Evolutionary conservation across 2,113 vertebrate species (phyloP).

Genomic region (Microtus pennsylvanicus): DNA sequence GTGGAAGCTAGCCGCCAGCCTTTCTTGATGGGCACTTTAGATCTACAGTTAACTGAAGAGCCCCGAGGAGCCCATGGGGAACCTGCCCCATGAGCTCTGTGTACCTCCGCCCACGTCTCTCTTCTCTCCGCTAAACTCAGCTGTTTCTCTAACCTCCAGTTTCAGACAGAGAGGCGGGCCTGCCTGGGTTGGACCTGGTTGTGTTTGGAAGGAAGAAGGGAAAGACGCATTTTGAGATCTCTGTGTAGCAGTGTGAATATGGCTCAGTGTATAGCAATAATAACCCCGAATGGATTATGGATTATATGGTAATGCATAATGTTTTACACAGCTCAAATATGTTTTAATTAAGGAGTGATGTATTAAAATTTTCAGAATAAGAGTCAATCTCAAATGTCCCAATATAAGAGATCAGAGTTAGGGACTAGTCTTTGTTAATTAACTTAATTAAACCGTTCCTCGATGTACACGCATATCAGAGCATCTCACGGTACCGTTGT

Average conservation of each 20-base stretch:
- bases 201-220: not conserved
- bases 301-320: not conserved
- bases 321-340: not conserved
- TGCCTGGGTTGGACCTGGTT: not conserved
- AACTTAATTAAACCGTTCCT: not conserved
- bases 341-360: not conserved
- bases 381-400: not conserved
- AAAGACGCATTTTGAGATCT: not conserved
- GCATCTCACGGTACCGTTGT: not conserved
- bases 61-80: not conserved
- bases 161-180: not conserved
- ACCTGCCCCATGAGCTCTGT: rapidly evolving
- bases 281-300: not conserved
- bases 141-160: not conserved
- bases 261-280: not conserved
- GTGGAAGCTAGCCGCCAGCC: not conserved
- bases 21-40: not conserved
- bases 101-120: not conserved
- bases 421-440: not conserved
- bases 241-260: not conserved
- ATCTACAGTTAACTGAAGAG: not conserved
- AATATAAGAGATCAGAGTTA: not conserved
- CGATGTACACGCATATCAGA: not conserved
- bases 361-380: not conserved
- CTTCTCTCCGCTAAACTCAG: rapidly evolving